Evolutionary conservation across 2,888 invertebrate genomes (phyloP), one percentile per base, ranked within the genome.

Genomic region (Campoletis raptor): DNA sequence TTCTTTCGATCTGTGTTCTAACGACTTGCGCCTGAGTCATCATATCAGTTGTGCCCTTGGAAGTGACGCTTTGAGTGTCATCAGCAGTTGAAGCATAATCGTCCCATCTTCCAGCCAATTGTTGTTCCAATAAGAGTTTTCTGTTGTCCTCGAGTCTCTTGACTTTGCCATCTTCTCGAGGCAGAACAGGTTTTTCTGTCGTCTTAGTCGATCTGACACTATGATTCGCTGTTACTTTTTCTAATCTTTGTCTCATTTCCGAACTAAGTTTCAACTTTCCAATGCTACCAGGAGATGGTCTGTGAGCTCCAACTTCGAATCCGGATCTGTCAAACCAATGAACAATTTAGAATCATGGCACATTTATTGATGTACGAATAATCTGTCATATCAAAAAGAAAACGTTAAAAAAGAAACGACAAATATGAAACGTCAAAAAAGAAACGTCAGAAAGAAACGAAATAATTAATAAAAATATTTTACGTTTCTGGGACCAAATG

Each of bases 191-290:
- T 87, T 96, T 96, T 89, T 98, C 97, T 36, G 96, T 96, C 21
- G 97, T 97, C 8, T 97, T 96, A 15, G 97, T 97, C 0, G 96
- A 97, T 36, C 98, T 95, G 0, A 98, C 97, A 3, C 98, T 98
- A 93, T 98, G 98, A 90, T 97, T 98, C 0, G 98, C 97, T 0
- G 98, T 98, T 0, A 98, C 98, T 93, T 97, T 96, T 93, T 98
- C 98, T 85, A 98, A 94, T 88, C 98, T 96, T 91, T 98, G 97
- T 18, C 98, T 96, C 98, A 98, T 98, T 95, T 98, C 98, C 0
- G 98, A 97, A 92, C 98, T 98, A 10, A 98, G 96, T 91, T 98
- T 97, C 0, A 98, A 94, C 93, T 98, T 98, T 0, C 98, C 98
- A 6, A 98, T 97, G 92, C 98, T 98, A 2, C 98, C 98, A 0